Evolutionary conservation across 2,888 invertebrate species (phyloP).

Genomic region (Calameuta filiformis): DNA sequence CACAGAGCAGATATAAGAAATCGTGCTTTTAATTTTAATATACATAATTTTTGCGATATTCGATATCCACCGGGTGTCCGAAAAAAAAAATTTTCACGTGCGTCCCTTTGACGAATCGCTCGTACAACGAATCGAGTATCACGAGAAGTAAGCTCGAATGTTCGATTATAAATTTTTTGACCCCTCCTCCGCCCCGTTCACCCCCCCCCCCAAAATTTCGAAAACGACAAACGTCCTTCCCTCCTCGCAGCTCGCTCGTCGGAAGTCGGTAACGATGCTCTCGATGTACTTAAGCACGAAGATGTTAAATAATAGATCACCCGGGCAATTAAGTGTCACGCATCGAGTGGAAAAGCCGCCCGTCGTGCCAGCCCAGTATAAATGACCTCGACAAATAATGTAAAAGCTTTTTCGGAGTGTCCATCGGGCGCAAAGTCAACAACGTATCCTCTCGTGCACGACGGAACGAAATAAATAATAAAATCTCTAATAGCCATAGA

Average conservation of each 20-base stretch:
- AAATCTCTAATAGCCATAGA: background rate
- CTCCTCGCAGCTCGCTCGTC: background rate
- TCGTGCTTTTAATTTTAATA: background rate
- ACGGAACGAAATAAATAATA: background rate
- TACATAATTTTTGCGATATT: background rate
- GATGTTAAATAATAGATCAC: background rate
- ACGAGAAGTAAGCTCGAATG: background rate
- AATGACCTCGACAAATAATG: background rate
- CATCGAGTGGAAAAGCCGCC: background rate
- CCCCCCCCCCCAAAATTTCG: accelerated
- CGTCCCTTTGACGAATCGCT: too few species aligned
- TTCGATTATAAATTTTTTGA: background rate
- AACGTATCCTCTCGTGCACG: background rate
- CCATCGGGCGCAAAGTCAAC: background rate
- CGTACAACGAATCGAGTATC: background rate
- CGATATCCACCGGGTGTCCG: background rate
- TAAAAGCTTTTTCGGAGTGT: background rate
- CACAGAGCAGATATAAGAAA: too few species aligned
- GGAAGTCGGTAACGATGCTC: background rate
- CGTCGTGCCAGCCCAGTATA: background rate
- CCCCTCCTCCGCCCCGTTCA: slow-evolving; percentile 8
- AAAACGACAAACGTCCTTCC: background rate
- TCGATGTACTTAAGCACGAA: background rate
- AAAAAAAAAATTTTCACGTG: too few species aligned
- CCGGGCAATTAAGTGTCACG: background rate